Evolutionary conservation across 2,113 vertebrate species (phyloP).

Genomic region (Sarotherodon lohbergeri): DNA sequence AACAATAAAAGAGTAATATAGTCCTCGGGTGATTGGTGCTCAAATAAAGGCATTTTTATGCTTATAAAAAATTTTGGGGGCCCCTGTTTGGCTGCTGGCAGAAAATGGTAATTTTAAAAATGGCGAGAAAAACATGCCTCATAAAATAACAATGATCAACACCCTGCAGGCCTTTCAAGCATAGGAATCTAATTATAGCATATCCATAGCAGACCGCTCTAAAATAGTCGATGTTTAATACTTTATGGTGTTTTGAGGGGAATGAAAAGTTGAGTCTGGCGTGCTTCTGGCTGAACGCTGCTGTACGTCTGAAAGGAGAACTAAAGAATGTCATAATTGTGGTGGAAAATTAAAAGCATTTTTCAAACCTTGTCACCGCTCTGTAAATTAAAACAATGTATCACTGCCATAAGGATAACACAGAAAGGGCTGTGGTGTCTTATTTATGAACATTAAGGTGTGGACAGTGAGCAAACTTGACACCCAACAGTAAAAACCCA

Average conservation of each 20-base stretch:
- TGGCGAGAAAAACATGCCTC: constrained; percentile 22
- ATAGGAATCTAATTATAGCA: constrained; percentile 53
- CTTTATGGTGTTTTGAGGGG: constrained; percentile 17
- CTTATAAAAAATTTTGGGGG: not conserved
- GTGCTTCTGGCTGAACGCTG: not conserved
- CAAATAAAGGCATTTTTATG: not conserved
- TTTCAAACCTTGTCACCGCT: constrained; percentile 15
- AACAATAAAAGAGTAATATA: not conserved
- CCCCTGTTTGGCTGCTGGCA: not conserved
- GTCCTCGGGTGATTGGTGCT: not conserved
- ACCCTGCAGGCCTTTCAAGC: constrained; percentile 36
- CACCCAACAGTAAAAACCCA: not conserved
- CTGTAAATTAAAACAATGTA: constrained; percentile 32
- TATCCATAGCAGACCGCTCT: constrained; percentile 20
- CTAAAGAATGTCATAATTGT: not conserved
- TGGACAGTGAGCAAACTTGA: not conserved
- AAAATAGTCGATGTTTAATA: constrained; percentile 29
- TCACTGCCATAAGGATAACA: not conserved
- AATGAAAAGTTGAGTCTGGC: not conserved
- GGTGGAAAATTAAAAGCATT: constrained; percentile 34
- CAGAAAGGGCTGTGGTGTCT: not conserved
- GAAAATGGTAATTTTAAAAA: not conserved
- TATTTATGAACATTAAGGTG: not conserved
- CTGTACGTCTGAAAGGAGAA: not conserved
- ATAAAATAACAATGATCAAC: constrained; percentile 60